A percentile compares a stretch with the other conserved stretches of the same genome.
phyloP scores from a whole-genome alignment of 2,888 invertebrate genomes.

The Beris chalybata region DNA sequence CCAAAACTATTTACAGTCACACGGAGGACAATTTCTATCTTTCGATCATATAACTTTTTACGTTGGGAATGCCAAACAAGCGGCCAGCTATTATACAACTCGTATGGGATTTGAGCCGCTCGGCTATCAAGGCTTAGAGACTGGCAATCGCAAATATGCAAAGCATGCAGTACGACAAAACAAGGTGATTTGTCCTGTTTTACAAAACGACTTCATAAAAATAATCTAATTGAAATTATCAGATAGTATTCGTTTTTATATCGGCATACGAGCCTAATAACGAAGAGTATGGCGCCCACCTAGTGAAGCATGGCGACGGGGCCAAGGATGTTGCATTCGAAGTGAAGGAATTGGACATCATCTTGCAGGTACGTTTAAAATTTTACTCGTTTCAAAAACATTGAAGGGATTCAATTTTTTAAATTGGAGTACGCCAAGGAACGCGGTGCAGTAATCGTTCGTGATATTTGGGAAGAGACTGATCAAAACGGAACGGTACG shows the following conservation, averaged over 20 bases:
- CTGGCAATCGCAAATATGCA: slow-evolving; percentile 80
- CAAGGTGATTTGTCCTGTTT: slow-evolving; percentile 62
- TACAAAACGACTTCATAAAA: not conserved
- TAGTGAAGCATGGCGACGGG: slow-evolving; percentile 92
- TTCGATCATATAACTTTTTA: slow-evolving; percentile 96
- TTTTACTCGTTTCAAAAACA: not conserved
- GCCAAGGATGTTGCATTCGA: slow-evolving; percentile 94
- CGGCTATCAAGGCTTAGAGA: slow-evolving; percentile 94
- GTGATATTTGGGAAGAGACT: slow-evolving; percentile 84
- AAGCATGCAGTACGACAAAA: slow-evolving; percentile 89
- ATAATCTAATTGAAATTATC: slow-evolving; percentile 32
- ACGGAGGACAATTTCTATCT: slow-evolving; percentile 78
- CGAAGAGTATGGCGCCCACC: slow-evolving; percentile 73
- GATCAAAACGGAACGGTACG: slow-evolving; percentile 83
- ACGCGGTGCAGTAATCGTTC: slow-evolving; percentile 83
- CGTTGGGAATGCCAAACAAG: slow-evolving; percentile 99
- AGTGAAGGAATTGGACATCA: slow-evolving; percentile 89
- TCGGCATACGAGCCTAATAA: slow-evolving; percentile 85
- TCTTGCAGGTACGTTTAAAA: slow-evolving; percentile 51
- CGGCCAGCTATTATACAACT: slow-evolving; percentile 89
- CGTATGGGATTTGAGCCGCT: slow-evolving; percentile 91
- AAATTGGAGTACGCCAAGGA: slow-evolving; percentile 70
- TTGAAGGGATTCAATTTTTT: slow-evolving; percentile 25
- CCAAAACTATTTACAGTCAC: slow-evolving; percentile 58
- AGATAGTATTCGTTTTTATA: slow-evolving; percentile 91